A percentile compares a stretch with the other conserved stretches of the same genome.
Evolutionary conservation across 2,797 vertebrate genomes (phyloP).

Genomic region (Heterohyrax brucei): DNA sequence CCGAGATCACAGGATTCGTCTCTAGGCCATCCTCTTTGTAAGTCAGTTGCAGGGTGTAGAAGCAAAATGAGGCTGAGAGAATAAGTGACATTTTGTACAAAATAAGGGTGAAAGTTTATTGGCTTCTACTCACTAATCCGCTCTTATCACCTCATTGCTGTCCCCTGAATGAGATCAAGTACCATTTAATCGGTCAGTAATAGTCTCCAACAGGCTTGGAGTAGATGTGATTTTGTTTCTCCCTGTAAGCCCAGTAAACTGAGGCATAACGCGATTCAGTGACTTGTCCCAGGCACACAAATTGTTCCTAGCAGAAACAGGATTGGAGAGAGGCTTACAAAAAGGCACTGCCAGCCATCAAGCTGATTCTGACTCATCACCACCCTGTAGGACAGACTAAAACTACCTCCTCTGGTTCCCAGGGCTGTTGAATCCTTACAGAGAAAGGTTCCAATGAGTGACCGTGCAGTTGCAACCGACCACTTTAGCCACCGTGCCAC

Average conservation of each 20-base stretch:
- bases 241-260: neutral
- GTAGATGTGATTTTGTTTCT: neutral
- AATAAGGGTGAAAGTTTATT: neutral
- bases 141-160: neutral
- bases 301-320: neutral
- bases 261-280: neutral
- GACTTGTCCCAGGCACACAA: no score
- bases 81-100: neutral
- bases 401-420: no score
- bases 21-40: neutral
- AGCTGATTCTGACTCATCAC: no score
- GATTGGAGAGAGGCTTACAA: neutral
- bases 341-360: no score
- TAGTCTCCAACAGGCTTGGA: neutral
- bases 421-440: no score
- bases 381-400: no score
- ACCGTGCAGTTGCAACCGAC: no score
- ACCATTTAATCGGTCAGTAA: neutral
- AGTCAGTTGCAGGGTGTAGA: neutral
- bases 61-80: neutral
- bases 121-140: neutral
- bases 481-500: no score
- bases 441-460: no score
- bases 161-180: conserved; percentile 4
- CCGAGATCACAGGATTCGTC: neutral